Evolutionary conservation across 1,140 invertebrate species (phyloP), one percentile per base, ranked within the genome.

Genomic region (Gryllus bimaculatus): DNA sequence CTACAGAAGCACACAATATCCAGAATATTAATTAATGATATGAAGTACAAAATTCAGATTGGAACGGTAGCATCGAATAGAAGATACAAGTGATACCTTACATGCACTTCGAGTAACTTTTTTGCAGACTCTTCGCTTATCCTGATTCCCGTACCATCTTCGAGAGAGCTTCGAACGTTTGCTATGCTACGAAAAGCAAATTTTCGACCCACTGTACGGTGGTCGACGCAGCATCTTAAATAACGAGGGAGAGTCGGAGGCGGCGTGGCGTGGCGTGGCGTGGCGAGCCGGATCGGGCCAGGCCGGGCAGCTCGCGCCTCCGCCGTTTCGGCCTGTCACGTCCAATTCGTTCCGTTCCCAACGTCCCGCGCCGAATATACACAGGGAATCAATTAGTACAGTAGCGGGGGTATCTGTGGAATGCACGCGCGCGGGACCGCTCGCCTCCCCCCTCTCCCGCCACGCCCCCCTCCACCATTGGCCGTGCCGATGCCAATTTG

Each of bases 311-410:
- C 54, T 66, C 54, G 54, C 54, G 54, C 54, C 54, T 66, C 10
- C 18, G 54, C 26, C 54, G 54, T 66, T 66, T 66, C 54, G 54
- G 26, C 54, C 54, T 66, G 54, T 66, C 54, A 66, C 54, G 54
- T 66, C 54, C 54, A 66, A 66, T 66, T 66, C 54, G 54, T 66
- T 66, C 54, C 54, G 54, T 66, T 66, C 54, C 54, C 54, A 66
- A 66, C 10, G 10, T 66, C 54, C 54, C 10, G 10, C 10, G 54
- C 54, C 54, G 54, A 66, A 66, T 18, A 66, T 66, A 66, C 54
- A 66, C 54, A 66, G 54, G 54, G 54, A 66, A 66, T 66, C 54
- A 66, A 66, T 66, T 66, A 66, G 54, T 66, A 13, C 54, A 18
- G 54, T 66, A 66, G 54, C 54, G 54, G 10, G 54, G 18, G 54